Conservation (phyloP, 2,888 invertebrate genomes). For the Ferrisia virgata region DNA sequence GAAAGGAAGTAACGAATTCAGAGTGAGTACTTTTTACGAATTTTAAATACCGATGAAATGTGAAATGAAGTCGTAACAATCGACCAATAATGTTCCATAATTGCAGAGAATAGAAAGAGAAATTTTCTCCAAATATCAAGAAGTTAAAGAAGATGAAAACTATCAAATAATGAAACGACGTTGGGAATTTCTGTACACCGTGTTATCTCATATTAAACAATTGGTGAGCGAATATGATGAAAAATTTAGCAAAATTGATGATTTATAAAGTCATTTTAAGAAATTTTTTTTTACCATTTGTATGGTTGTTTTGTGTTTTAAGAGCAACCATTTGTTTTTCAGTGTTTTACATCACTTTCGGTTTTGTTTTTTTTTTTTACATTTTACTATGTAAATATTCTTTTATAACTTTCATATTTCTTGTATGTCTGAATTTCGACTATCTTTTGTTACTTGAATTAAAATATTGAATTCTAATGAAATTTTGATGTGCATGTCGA, state of each 20-base stretch:
- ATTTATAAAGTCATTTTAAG: not conserved
- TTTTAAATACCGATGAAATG: no score
- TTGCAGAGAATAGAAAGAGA: slow-evolving; percentile 19
- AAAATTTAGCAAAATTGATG: not conserved
- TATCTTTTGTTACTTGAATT: slow-evolving; percentile 16
- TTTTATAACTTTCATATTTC: slow-evolving; percentile 32
- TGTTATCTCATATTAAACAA: slow-evolving; percentile 14
- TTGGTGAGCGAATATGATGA: not conserved
- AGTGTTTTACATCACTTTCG: slow-evolving; percentile 27
- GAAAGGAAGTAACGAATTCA: not conserved
- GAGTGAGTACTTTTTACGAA: not conserved
- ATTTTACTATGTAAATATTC: slow-evolving; percentile 25
- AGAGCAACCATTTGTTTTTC: not conserved
- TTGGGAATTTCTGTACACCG: not conserved
- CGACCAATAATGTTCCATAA: not conserved
- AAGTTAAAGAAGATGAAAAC: not conserved
- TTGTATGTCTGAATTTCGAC: not conserved
- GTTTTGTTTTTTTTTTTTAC: not conserved
- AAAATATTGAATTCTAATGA: not conserved
- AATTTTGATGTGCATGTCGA: not conserved
- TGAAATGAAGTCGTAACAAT: not conserved
- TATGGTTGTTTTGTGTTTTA: not conserved
- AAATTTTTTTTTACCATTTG: slow-evolving; percentile 17
- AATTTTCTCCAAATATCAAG: not conserved
- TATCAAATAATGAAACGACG: not conserved